Base-by-base conservation (phyloP, 2,888 invertebrate species). In the Platycnemis pennipes region DNA sequence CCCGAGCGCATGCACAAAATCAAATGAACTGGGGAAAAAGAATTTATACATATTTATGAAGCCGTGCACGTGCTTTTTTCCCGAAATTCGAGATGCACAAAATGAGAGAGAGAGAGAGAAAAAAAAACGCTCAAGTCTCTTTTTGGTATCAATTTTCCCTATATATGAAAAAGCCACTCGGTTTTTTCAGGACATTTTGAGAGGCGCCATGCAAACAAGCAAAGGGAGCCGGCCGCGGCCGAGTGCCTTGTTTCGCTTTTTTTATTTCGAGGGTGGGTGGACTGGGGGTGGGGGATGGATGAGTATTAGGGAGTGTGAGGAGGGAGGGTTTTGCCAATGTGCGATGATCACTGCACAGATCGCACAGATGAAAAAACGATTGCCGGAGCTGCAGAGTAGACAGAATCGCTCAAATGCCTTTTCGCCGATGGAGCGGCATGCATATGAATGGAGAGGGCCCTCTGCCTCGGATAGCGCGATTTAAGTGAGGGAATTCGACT, bases 341-440 rank as follows among this genome's bases (percentile, higher is more conserved):
- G 22, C 77, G 77, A 77, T 77, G 77, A 77, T 77, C 77, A 77
- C 37, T 77, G 31, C 77, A 3, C 13, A 37, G 77, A 37, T 77
- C 37, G 77, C 31, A 77, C 77, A 37, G 77, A 77, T 77, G 77
- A 77, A 77, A n/a, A 77, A 77, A 77, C 77, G 77, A 77, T 77
- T 77, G 31, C 77, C 77, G 77, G 37, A 77, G 4, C 77, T 16
- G 77, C 77, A 37, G 77, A 77, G 77, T 77, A 77, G 77, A 77
- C 77, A 13, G 37, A 77, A 77, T 77, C 31, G 77, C 77, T 77
- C 77, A 77, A 77, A 77, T 77, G 16, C 77, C 77, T 77, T 77
- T 77, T 37, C 77, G 11, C 77, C n/a, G 77, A 77, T 77, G 16
- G 37, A n/a, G 77, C 37, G 16, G 31, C 77, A 77, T 77, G 77